Conservation (phyloP, 2,888 invertebrate genomes). For the Polyommatus iphigenia region DNA sequence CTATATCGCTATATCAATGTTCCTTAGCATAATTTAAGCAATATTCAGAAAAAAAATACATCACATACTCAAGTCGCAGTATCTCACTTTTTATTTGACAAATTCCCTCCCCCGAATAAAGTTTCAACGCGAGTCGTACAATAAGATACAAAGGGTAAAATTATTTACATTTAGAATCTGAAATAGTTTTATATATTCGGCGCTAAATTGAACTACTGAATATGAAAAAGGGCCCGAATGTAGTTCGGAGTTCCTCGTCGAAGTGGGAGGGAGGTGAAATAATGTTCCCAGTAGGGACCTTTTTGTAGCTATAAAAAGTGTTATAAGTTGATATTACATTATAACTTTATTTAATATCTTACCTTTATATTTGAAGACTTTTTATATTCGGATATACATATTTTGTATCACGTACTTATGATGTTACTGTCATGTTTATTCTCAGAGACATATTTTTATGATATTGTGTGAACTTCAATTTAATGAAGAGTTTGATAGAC, state of each 20-base stretch:
- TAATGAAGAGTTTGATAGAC: too few species aligned
- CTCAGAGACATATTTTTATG: too few species aligned
- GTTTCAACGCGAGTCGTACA: slow-evolving; percentile 8
- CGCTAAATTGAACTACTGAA: slow-evolving; percentile 42
- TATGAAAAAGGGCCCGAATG: slow-evolving; percentile 50
- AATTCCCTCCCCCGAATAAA: neutral
- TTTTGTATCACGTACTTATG: neutral
- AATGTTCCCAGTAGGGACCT: slow-evolving; percentile 34
- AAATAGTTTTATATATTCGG: slow-evolving; percentile 47
- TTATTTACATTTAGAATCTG: slow-evolving; percentile 35
- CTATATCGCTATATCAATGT: too few species aligned
- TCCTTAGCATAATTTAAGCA: neutral
- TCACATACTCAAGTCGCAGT: neutral
- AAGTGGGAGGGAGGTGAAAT: slow-evolving; percentile 31
- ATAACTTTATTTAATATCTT: slow-evolving; percentile 29
- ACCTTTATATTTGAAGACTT: slow-evolving; percentile 19
- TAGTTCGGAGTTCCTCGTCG: slow-evolving; percentile 21
- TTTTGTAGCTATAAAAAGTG: slow-evolving; percentile 34
- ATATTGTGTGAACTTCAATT: too few species aligned
- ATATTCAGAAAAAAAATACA: neutral
- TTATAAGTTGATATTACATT: slow-evolving; percentile 29
- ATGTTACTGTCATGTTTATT: neutral
- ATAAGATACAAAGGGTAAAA: slow-evolving; percentile 27
- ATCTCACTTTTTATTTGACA: slow-evolving; percentile 4
- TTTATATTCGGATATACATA: neutral